Conservation (phyloP, 2,888 invertebrate species). For the Diachrysia chrysitis region DNA sequence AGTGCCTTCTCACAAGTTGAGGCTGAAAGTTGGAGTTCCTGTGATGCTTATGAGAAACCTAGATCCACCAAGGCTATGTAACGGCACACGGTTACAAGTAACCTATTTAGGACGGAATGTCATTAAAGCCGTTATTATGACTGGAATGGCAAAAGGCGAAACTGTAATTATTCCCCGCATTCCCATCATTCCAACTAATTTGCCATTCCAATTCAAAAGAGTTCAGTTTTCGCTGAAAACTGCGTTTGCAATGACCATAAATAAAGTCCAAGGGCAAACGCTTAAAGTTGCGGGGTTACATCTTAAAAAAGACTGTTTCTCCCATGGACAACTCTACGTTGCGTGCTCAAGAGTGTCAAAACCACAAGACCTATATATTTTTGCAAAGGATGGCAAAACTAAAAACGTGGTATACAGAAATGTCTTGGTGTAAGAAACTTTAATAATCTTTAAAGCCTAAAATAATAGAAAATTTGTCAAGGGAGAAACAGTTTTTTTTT, state of each 20-base stretch:
- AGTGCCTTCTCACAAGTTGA: no score
- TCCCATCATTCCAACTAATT: constrained; percentile 14
- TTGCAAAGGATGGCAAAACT: constrained; percentile 9
- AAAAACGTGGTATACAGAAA: constrained; percentile 1
- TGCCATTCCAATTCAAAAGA: constrained; percentile 15
- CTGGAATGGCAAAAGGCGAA: constrained; percentile 3
- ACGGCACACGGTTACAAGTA: not conserved
- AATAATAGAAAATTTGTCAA: not conserved
- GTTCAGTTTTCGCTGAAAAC: constrained; percentile 11
- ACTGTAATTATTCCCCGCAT: constrained; percentile 54
- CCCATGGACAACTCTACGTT: constrained; percentile 16
- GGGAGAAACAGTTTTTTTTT: not conserved
- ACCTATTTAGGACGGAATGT: constrained; percentile 1
- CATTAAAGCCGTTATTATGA: constrained; percentile 4
- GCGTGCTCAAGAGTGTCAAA: constrained; percentile 12
- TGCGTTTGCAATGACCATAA: not conserved
- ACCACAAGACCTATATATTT: constrained; percentile 4
- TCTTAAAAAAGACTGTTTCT: constrained; percentile 12
- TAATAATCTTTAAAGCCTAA: not conserved
- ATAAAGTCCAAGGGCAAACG: constrained; percentile 1
- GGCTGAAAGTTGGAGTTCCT: constrained; percentile 4
- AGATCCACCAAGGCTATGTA: constrained; percentile 4
- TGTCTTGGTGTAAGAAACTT: not conserved
- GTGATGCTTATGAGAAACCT: constrained; percentile 1
- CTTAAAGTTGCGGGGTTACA: not conserved